Conservation (phyloP, 1,140 invertebrate genomes). For the Cydia amplana region DNA sequence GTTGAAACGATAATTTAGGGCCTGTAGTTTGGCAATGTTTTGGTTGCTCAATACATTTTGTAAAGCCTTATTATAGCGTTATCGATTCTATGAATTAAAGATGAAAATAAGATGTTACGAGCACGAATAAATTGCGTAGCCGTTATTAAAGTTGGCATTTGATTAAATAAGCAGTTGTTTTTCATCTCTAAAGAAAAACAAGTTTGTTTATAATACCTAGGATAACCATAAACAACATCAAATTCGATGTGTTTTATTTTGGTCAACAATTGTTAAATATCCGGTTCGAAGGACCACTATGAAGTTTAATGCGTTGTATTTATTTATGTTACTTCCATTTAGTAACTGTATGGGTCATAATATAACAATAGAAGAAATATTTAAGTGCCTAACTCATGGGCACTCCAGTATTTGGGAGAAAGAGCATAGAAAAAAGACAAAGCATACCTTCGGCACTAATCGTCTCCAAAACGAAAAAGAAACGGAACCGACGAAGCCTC, state of each 20-base stretch:
- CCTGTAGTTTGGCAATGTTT: constrained; percentile 17
- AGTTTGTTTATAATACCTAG: not conserved
- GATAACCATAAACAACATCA: not conserved
- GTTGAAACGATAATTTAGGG: not conserved
- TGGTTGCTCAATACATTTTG: constrained; percentile 1
- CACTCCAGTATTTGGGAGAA: constrained; percentile 18
- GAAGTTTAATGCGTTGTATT: not conserved
- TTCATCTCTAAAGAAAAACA: not conserved
- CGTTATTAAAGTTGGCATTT: not conserved
- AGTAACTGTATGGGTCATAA: not conserved
- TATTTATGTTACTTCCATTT: not conserved
- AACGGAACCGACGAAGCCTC: constrained; percentile 67
- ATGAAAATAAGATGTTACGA: constrained; percentile 4
- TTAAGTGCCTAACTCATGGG: not conserved
- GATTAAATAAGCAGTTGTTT: not conserved
- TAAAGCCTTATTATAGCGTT: not conserved
- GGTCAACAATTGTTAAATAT: not conserved
- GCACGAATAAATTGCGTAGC: not conserved
- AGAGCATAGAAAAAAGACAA: constrained; percentile 37
- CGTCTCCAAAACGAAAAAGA: constrained; percentile 53
- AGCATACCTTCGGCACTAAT: constrained; percentile 66
- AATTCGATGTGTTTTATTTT: not conserved
- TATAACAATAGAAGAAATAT: constrained; percentile 1
- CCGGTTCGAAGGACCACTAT: constrained; percentile 8
- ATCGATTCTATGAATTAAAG: not conserved